Conservation (phyloP, 2,888 invertebrate genomes). For the Ophion costatus region DNA sequence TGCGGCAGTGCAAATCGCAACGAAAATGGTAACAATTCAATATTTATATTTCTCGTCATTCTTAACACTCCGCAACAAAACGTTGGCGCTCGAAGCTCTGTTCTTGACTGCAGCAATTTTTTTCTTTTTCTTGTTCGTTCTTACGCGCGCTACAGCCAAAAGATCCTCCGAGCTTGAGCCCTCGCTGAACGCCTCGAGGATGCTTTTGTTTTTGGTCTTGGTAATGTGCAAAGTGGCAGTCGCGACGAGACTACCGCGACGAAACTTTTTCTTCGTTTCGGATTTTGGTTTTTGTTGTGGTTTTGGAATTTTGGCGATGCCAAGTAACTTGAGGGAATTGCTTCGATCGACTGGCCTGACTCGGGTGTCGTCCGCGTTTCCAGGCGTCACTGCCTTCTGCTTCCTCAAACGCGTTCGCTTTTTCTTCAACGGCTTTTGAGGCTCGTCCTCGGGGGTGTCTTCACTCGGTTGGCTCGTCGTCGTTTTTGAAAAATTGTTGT, state of each 20-base stretch:
- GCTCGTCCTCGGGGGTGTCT: conserved; percentile 71
- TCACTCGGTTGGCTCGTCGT: conserved; percentile 69
- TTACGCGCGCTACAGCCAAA: conserved; percentile 63
- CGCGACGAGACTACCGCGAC: conserved; percentile 86
- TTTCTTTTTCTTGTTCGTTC: conserved; percentile 70
- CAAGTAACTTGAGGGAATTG: conserved; percentile 76
- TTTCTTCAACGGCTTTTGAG: conserved; percentile 75
- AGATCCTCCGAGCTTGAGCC: conserved; percentile 76
- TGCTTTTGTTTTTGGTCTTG: conserved; percentile 68
- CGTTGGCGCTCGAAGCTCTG: conserved; percentile 72
- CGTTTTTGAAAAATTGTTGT: conserved; percentile 68
- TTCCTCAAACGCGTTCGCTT: conserved; percentile 75
- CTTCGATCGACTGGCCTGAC: conserved; percentile 70
- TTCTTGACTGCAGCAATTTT: conserved; percentile 69
- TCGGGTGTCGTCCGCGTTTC: conserved; percentile 59
- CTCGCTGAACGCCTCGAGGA: conserved; percentile 70
- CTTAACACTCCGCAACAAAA: conserved; percentile 51
- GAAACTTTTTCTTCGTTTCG: conserved; percentile 83
- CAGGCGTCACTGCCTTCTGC: conserved; percentile 72
- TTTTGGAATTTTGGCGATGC: conserved; percentile 72
- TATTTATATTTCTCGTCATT: conserved; percentile 53
- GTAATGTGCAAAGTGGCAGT: conserved; percentile 82
- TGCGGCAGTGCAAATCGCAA: conserved; percentile 57
- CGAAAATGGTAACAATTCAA: conserved; percentile 17
- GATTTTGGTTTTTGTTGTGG: conserved; percentile 64